These are phyloP conservation scores for Mionectes olivaceus DNA, from an alignment of 2,797 vertebrate species.

Conservation along the genomic window DNA sequence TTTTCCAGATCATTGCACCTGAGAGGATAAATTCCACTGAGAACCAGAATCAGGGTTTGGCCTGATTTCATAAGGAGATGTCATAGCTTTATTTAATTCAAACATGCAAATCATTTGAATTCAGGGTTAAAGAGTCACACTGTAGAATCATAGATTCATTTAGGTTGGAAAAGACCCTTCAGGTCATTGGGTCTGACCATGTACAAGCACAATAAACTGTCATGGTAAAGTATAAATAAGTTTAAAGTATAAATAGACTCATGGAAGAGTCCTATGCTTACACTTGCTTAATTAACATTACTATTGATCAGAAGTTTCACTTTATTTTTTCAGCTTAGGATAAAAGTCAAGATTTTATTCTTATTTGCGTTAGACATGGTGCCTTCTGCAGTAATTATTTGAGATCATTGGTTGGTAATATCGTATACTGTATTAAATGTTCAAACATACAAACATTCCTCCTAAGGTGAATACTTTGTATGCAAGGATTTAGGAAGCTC, in stretches of 20 bases:
- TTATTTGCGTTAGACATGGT: not conserved
- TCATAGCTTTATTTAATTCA: not conserved
- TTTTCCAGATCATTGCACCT: not conserved
- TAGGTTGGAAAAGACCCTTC: not conserved
- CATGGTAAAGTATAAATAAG: not conserved
- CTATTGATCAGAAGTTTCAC: not conserved
- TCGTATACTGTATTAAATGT: not conserved
- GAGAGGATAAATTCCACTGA: not conserved
- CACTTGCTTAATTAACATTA: not conserved
- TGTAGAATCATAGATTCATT: not conserved
- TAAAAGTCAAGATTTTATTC: not conserved
- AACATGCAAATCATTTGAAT: not conserved
- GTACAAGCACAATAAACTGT: not conserved
- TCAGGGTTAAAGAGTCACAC: not conserved
- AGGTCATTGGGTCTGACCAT: fast-evolving
- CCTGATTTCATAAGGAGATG: not conserved
- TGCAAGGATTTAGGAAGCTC: not conserved
- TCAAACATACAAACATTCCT: not conserved
- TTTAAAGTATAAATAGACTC: not conserved
- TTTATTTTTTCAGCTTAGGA: not conserved
- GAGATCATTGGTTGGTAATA: not conserved
- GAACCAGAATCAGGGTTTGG: not conserved
- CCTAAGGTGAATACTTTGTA: not conserved
- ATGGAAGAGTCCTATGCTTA: not conserved
- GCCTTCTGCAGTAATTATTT: not conserved